Conservation (phyloP, 2,113 vertebrate genomes). For the Trematocara macrostoma region DNA sequence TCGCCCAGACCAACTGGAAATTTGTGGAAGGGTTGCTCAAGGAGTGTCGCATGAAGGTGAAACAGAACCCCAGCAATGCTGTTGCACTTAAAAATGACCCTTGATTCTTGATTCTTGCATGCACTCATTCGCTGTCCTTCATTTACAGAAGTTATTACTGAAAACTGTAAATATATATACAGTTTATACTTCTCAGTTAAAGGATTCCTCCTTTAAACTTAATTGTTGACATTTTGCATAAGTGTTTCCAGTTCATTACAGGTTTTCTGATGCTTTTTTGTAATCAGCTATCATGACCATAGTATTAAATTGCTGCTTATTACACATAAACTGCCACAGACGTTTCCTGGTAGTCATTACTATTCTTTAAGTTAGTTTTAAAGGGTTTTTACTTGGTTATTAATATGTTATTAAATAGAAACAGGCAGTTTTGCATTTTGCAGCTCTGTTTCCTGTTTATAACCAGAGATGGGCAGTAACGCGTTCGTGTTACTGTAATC, state of each 20-base stretch:
- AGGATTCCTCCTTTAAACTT: background rate
- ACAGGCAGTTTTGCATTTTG: background rate
- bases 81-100: background rate
- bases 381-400: background rate
- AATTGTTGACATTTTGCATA: background rate
- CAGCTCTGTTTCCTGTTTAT: background rate
- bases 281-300: background rate
- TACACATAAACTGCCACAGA: background rate
- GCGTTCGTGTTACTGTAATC: too few relatives aligned
- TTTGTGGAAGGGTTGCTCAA: conserved; percentile 97
- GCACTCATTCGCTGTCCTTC: background rate
- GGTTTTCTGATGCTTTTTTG: background rate
- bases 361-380: background rate
- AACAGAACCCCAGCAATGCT: background rate
- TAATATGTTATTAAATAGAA: background rate
- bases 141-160: background rate
- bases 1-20: conserved; percentile 99
- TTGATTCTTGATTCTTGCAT: background rate
- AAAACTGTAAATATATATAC: background rate
- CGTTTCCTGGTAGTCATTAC: background rate
- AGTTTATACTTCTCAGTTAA: background rate
- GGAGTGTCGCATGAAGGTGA: conserved; percentile 95
- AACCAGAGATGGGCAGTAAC: too few relatives aligned
- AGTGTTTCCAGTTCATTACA: background rate
- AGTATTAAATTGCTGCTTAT: background rate